These are phyloP conservation scores for Idris sp. DNA, from an alignment of 1,140 invertebrate species.

Conservation along the genomic window DNA sequence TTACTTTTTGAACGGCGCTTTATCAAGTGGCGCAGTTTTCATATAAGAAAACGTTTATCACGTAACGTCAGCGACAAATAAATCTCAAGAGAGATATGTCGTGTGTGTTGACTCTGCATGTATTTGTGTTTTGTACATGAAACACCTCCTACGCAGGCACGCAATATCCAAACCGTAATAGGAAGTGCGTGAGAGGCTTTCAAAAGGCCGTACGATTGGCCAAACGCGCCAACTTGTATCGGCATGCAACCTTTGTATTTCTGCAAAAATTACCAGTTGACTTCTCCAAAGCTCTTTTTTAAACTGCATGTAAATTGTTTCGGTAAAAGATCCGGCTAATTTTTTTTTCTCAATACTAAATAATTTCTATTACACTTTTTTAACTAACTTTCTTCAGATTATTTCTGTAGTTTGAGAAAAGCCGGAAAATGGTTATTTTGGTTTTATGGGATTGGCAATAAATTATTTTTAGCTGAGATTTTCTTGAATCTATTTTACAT, in stretches of 20 bases:
- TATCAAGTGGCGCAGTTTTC: constrained; percentile 41
- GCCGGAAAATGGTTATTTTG: not conserved
- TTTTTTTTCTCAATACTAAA: too few relatives aligned
- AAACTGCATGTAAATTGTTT: constrained; percentile 10
- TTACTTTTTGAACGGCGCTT: constrained; percentile 11
- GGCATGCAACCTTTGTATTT: constrained; percentile 41
- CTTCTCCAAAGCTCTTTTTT: constrained; percentile 29
- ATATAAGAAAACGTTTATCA: constrained; percentile 55
- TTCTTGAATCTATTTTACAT: not conserved
- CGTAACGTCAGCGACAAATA: constrained; percentile 57
- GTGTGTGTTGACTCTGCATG: constrained; percentile 9
- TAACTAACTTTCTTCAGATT: too few relatives aligned
- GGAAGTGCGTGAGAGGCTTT: constrained; percentile 68
- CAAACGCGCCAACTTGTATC: constrained; percentile 39
- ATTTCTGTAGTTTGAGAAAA: too few relatives aligned
- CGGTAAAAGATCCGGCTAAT: constrained; percentile 14
- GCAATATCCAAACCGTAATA: constrained; percentile 66
- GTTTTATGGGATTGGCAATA: too few relatives aligned
- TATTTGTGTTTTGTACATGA: constrained; percentile 33
- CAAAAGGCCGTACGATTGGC: constrained; percentile 49
- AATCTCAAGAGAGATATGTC: constrained; percentile 46
- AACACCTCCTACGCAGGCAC: constrained; percentile 58
- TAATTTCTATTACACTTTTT: too few relatives aligned
- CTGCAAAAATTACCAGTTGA: constrained; percentile 21
- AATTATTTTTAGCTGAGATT: not conserved